Conservation (phyloP, 2,888 invertebrate genomes). For the Drosophila buzzatii region DNA sequence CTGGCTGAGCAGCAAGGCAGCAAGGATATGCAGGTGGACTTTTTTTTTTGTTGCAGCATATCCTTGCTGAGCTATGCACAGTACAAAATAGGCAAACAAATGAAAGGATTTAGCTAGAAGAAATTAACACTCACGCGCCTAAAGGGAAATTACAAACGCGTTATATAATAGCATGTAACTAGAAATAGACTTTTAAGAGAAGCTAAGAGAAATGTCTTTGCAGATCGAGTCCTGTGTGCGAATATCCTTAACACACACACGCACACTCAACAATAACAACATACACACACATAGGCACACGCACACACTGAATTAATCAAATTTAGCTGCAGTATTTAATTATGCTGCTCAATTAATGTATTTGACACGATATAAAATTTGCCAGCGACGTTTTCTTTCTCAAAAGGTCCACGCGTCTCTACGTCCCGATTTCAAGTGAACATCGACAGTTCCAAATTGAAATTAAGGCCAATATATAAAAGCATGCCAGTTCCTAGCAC, state of each 20-base stretch:
- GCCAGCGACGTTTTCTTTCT: conserved; percentile 70
- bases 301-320: conserved; percentile 10
- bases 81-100: conserved; percentile 16
- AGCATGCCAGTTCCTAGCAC: conserved; percentile 71
- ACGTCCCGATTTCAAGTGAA: conserved; percentile 85
- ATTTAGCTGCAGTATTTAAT: background rate
- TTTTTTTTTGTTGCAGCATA: conserved; percentile 30
- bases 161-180: conserved; percentile 39
- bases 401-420: conserved; percentile 84
- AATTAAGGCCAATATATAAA: conserved; percentile 82
- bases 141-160: conserved; percentile 26
- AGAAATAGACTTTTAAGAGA: conserved; percentile 7
- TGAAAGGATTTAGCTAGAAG: background rate
- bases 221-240: conserved; percentile 14
- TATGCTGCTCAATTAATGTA: conserved; percentile 39
- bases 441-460: conserved; percentile 84
- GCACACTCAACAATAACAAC: background rate
- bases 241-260: conserved; percentile 36
- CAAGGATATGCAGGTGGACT: conserved; percentile 55
- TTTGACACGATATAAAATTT: conserved; percentile 66
- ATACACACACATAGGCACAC: conserved; percentile 6
- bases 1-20: conserved; percentile 19
- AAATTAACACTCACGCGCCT: conserved; percentile 62
- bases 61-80: conserved; percentile 53
- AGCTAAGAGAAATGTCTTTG: conserved; percentile 17